phyloP scores from a whole-genome alignment of 1,140 invertebrate genomes.

The Meloidogyne exigua region DNA sequence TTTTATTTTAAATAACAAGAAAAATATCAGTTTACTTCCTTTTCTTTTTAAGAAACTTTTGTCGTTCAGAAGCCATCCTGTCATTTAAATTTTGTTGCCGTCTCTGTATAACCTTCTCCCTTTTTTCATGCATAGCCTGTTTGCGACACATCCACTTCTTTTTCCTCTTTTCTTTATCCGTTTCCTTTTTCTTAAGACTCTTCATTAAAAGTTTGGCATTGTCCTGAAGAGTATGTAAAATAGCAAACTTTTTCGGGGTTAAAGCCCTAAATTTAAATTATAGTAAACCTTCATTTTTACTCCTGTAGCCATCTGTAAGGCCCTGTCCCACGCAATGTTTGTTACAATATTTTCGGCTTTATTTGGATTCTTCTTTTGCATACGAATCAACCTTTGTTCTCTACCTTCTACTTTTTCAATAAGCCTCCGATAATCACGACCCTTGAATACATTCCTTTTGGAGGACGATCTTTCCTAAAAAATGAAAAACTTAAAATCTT shows the following conservation, averaged over 20 bases:
- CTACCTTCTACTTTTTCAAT: slow-evolving; percentile 45
- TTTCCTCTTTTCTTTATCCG: slow-evolving; percentile 37
- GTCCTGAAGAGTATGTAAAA: slow-evolving; percentile 43
- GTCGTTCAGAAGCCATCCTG: slow-evolving; percentile 17
- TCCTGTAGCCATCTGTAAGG: slow-evolving; percentile 45
- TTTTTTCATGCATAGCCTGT: slow-evolving; percentile 34
- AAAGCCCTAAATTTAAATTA: too few species aligned
- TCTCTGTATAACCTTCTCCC: slow-evolving; percentile 37
- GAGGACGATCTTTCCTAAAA: slow-evolving; percentile 11
- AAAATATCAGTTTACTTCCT: too few species aligned
- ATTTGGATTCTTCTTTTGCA: slow-evolving; percentile 43
- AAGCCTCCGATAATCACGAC: slow-evolving; percentile 46
- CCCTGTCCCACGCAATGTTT: slow-evolving; percentile 45
- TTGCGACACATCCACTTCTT: slow-evolving; percentile 47
- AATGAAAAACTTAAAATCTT: too few species aligned
- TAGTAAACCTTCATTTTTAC: slow-evolving; percentile 44
- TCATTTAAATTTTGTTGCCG: slow-evolving; percentile 35
- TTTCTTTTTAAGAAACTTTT: slow-evolving; percentile 9
- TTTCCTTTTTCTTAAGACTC: slow-evolving; percentile 41
- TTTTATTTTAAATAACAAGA: too few species aligned
- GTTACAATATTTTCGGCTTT: slow-evolving; percentile 45
- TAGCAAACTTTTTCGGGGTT: too few species aligned
- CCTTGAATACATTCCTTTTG: slow-evolving; percentile 44
- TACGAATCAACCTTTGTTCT: slow-evolving; percentile 30
- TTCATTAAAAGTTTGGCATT: slow-evolving; percentile 47